phyloP scores from a whole-genome alignment of 1,140 invertebrate genomes.

The Teleopsis dalmanni region DNA sequence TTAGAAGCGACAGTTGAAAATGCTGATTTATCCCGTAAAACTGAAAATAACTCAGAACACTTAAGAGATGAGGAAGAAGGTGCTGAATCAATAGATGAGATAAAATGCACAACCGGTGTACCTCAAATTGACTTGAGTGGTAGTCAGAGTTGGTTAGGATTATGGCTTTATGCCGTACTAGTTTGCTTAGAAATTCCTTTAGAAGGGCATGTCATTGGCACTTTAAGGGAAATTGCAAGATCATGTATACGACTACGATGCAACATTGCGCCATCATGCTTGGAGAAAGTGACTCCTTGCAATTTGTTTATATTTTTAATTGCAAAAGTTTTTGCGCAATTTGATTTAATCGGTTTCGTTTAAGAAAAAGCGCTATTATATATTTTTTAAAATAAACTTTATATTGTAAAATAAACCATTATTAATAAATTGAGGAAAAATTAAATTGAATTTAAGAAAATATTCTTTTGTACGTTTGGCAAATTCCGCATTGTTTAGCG shows the following conservation, averaged over 20 bases:
- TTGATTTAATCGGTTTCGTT: slow-evolving; percentile 23
- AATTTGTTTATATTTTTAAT: slow-evolving; percentile 36
- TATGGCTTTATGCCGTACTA: slow-evolving; percentile 34
- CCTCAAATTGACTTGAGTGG: slow-evolving; percentile 24
- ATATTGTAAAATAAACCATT: background rate
- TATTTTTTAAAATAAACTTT: background rate
- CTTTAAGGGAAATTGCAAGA: slow-evolving; percentile 29
- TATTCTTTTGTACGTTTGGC: background rate
- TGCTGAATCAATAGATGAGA: too few relatives aligned
- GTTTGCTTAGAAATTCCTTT: slow-evolving; percentile 34
- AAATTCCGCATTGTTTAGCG: too few relatives aligned
- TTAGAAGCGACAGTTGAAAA: background rate
- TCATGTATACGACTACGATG: slow-evolving; percentile 26
- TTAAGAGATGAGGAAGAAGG: too few relatives aligned
- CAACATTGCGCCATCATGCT: slow-evolving; percentile 16
- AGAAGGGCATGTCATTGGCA: slow-evolving; percentile 36
- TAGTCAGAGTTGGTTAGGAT: slow-evolving; percentile 29
- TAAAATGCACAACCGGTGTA: background rate
- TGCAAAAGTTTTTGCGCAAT: slow-evolving; percentile 26
- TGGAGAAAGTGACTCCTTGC: slow-evolving; percentile 29
- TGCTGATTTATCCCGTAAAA: background rate
- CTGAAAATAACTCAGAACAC: background rate
- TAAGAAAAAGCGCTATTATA: background rate
- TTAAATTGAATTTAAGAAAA: background rate
- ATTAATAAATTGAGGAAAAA: background rate